Percentiles rank a stretch among this genome's conserved stretches.
These are phyloP conservation scores for Oxycera nigricornis DNA, from an alignment of 2,888 invertebrate species.

Conservation along the genomic window DNA sequence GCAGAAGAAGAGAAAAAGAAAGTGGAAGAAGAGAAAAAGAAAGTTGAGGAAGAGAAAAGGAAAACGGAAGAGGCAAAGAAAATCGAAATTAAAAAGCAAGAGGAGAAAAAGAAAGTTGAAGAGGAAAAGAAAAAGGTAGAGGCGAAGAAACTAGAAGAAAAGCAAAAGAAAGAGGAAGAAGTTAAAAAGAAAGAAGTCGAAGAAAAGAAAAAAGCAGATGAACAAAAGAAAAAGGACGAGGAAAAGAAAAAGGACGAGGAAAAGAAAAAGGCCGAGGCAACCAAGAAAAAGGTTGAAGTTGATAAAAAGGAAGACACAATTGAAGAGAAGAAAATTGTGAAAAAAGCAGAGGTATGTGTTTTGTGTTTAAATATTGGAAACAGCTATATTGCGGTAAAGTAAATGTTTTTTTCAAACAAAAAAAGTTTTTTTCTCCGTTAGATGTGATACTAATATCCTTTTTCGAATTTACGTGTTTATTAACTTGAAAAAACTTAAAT, in stretches of 20 bases:
- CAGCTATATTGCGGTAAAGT: no score
- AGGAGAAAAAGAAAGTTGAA: conserved; percentile 55
- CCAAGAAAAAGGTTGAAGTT: conserved; percentile 39
- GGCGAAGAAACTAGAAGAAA: conserved; percentile 60
- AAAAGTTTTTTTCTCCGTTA: no score
- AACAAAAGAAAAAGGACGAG: conserved; percentile 48
- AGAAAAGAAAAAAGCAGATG: conserved; percentile 48
- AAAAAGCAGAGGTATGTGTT: conserved; percentile 39
- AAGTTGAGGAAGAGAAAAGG: conserved; percentile 45
- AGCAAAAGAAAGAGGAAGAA: conserved; percentile 49
- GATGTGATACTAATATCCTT: no score
- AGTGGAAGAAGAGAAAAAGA: conserved; percentile 51
- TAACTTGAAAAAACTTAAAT: no score
- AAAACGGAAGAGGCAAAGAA: conserved; percentile 60
- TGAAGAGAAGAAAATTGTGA: conserved; percentile 61
- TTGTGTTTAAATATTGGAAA: neutral
- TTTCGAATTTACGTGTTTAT: no score
- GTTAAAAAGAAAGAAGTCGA: conserved; percentile 49
- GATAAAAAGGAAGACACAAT: conserved; percentile 41
- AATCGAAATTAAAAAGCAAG: no score
- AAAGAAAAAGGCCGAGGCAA: conserved; percentile 41
- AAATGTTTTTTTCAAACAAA: no score
- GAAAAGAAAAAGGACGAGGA: conserved; percentile 52
- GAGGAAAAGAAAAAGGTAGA: conserved; percentile 50
- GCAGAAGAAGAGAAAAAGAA: conserved; percentile 61